phyloP scores from a whole-genome alignment of 1,140 invertebrate genomes.

The Wasmannia auropunctata region DNA sequence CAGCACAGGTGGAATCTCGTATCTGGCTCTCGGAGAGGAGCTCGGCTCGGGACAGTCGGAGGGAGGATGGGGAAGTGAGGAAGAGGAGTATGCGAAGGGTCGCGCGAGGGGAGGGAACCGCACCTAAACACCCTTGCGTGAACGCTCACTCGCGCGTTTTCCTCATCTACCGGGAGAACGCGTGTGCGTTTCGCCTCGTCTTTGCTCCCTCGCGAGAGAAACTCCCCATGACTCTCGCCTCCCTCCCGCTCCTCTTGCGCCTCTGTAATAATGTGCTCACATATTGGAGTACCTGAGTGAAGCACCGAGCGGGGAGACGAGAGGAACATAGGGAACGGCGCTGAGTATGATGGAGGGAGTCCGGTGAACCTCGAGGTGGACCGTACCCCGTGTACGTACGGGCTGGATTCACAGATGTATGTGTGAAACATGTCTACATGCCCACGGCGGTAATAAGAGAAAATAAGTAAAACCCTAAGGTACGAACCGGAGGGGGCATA shows the following conservation, averaged over 20 bases:
- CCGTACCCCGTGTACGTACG: slow-evolving; percentile 48
- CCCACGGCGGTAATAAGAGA: slow-evolving; percentile 81
- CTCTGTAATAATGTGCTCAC: slow-evolving; percentile 75
- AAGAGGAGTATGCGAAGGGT: not conserved
- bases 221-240: slow-evolving; percentile 43
- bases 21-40: slow-evolving; percentile 65
- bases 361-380: slow-evolving; percentile 67
- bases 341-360: slow-evolving; percentile 46
- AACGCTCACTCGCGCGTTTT: slow-evolving; percentile 73
- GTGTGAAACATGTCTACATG: slow-evolving; percentile 74
- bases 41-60: slow-evolving; percentile 50
- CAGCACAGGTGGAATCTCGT: slow-evolving; percentile 78
- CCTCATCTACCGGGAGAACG: slow-evolving; percentile 61
- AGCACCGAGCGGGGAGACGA: slow-evolving; percentile 35
- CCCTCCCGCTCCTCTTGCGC: slow-evolving; percentile 43
- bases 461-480: slow-evolving; percentile 81
- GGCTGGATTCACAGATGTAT: slow-evolving; percentile 52
- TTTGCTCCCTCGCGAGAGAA: slow-evolving; percentile 59
- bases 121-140: slow-evolving; percentile 83
- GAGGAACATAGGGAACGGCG: slow-evolving; percentile 26
- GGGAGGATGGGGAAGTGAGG: slow-evolving; percentile 62
- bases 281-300: slow-evolving; percentile 73
- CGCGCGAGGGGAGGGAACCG: slow-evolving; percentile 63
- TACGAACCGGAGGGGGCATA: slow-evolving; percentile 79
- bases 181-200: slow-evolving; percentile 68